Evolutionary conservation across 1,140 invertebrate species (phyloP).

Genomic region (Anastatus disparis): DNA sequence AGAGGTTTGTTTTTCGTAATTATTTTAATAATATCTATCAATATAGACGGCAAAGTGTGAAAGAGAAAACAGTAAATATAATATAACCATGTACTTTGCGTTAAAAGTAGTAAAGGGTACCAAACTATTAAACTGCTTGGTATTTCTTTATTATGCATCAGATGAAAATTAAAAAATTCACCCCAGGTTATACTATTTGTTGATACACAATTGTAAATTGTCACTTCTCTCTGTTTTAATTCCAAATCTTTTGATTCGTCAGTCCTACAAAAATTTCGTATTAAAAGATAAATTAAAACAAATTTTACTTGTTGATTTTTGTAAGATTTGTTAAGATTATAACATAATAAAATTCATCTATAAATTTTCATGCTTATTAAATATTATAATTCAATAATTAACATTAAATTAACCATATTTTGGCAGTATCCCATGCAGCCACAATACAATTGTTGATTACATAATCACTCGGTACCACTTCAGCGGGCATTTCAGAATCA

Average conservation of each 20-base stretch:
- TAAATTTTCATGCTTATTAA: no score
- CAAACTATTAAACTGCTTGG: constrained; percentile 65
- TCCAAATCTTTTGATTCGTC: constrained; percentile 1
- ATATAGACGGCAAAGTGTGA: constrained; percentile 59
- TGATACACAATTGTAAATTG: constrained; percentile 71
- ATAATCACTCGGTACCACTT: constrained; percentile 88
- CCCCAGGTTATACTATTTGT: constrained; percentile 71
- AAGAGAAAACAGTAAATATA: constrained; percentile 60
- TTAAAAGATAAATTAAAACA: no score
- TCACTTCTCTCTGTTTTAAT: constrained; percentile 1
- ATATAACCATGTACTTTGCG: constrained; percentile 64
- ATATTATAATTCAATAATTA: no score
- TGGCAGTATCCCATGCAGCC: constrained; percentile 69
- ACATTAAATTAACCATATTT: no score
- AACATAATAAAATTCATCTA: no score
- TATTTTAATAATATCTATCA: constrained; percentile 53
- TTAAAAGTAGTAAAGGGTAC: constrained; percentile 67
- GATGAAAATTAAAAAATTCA: constrained; percentile 65
- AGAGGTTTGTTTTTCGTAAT: constrained; percentile 59
- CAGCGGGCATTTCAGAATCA: constrained; percentile 72
- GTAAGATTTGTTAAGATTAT: no score
- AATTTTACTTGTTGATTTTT: no score
- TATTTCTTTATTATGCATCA: constrained; percentile 58
- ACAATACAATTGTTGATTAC: constrained; percentile 84
- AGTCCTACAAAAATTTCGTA: constrained; percentile 23